A percentile compares a stretch with the other conserved stretches of the same genome.
Conservation (phyloP, 2,888 invertebrate genomes). For the Dicyrtoma fusca region DNA sequence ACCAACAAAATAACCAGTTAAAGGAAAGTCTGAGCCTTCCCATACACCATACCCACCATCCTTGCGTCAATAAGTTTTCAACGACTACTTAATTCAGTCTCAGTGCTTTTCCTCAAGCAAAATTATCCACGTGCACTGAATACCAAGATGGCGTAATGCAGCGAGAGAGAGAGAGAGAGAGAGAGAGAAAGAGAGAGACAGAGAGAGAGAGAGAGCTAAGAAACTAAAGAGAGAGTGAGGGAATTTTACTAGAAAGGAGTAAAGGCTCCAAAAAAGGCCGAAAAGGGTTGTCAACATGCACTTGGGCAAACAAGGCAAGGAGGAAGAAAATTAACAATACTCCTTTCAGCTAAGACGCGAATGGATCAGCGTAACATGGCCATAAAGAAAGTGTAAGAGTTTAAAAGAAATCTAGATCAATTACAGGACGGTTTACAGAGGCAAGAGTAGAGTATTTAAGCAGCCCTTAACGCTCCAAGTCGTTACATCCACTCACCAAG, state of each 20-base stretch:
- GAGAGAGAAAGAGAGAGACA: too few relatives aligned
- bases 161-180: too few relatives aligned
- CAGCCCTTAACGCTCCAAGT: background rate
- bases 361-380: constrained; percentile 6
- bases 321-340: constrained; percentile 1
- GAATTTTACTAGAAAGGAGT: too few relatives aligned
- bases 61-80: constrained; percentile 2
- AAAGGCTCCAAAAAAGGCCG: too few relatives aligned
- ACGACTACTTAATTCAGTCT: constrained; percentile 1
- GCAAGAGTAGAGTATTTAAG: background rate
- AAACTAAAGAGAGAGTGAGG: too few relatives aligned
- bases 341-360: background rate
- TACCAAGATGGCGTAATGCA: background rate
- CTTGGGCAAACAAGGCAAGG: too few relatives aligned
- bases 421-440: constrained; percentile 14
- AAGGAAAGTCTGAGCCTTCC: background rate
- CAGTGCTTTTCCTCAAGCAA: constrained; percentile 3
- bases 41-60: background rate
- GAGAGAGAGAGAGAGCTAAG: too few relatives aligned
- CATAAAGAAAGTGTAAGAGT: background rate
- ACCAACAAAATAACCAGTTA: constrained; percentile 1
- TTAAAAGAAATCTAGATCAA: constrained; percentile 9
- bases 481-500: constrained; percentile 1
- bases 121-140: background rate
- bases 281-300: too few relatives aligned